These are phyloP conservation scores for Napeogenes sylphis DNA, from an alignment of 2,888 invertebrate genomes.

Conservation along the genomic window DNA sequence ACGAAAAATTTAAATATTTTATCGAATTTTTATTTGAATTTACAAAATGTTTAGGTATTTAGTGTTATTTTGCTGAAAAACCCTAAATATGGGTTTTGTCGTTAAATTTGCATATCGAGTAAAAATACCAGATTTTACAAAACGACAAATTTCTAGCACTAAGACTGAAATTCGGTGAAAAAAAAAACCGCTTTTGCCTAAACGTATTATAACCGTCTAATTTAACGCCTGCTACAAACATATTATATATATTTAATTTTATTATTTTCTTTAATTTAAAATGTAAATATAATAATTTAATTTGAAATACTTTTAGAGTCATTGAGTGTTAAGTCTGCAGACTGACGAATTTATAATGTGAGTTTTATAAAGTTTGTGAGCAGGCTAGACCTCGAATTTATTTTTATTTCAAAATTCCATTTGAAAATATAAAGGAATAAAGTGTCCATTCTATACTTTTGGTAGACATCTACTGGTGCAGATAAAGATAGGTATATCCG, in stretches of 20 bases:
- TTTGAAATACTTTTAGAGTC: background rate
- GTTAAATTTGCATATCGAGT: conserved; percentile 33
- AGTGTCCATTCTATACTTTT: conserved; percentile 50
- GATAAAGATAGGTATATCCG: conserved; percentile 41
- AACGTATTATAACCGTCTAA: conserved; percentile 41
- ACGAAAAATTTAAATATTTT: background rate
- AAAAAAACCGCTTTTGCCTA: conserved; percentile 50
- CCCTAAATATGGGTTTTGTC: conserved; percentile 18
- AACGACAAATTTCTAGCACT: conserved; percentile 62
- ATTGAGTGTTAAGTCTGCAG: conserved; percentile 8
- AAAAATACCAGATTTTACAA: conserved; percentile 32
- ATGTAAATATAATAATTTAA: background rate
- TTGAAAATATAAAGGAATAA: conserved; percentile 21
- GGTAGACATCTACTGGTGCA: conserved; percentile 58
- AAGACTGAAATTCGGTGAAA: conserved; percentile 72
- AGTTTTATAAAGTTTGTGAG: conserved; percentile 25
- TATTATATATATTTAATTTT: background rate
- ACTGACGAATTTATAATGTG: conserved; percentile 21
- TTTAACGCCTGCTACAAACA: conserved; percentile 32
- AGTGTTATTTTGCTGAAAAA: conserved; percentile 3
- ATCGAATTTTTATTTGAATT: background rate
- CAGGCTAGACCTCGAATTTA: conserved; percentile 37
- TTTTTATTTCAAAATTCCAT: conserved; percentile 36
- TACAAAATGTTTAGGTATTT: background rate
- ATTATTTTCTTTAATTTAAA: background rate